These are phyloP conservation scores for Onychostoma macrolepis DNA, from an alignment of 2,113 vertebrate species.

Conservation along the genomic window DNA sequence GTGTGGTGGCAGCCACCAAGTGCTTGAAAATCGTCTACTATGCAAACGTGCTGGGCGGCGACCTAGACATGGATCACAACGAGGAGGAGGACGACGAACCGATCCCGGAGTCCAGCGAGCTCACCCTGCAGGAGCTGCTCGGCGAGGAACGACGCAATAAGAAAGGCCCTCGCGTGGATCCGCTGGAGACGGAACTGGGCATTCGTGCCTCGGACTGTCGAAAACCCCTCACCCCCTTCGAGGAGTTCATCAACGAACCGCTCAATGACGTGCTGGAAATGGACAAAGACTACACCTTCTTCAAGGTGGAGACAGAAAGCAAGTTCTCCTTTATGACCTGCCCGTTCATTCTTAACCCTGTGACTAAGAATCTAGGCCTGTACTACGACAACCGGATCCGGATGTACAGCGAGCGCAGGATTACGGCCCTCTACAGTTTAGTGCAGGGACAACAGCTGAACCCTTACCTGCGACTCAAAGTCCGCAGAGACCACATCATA, in stretches of 20 bases:
- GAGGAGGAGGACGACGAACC: slow-evolving; percentile 96
- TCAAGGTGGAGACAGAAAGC: slow-evolving; percentile 96
- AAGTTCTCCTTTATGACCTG: slow-evolving; percentile 99
- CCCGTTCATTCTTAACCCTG: slow-evolving; percentile 93
- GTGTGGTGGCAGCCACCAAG: slow-evolving; percentile 93
- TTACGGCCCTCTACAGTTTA: slow-evolving; percentile 96
- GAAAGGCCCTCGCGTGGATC: slow-evolving; percentile 91
- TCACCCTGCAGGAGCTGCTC: slow-evolving; percentile 92
- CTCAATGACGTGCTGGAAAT: slow-evolving; percentile 98
- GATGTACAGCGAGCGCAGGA: slow-evolving; percentile 98
- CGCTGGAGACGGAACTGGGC: slow-evolving; percentile 91
- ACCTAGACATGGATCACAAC: slow-evolving; percentile 88
- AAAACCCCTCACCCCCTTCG: slow-evolving; percentile 90
- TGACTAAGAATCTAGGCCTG: slow-evolving; percentile 96
- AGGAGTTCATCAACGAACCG: slow-evolving; percentile 97
- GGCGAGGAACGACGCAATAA: slow-evolving; percentile 94
- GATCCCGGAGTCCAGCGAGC: slow-evolving; percentile 86
- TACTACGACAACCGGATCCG: slow-evolving; percentile 99
- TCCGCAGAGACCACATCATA: slow-evolving; percentile 96
- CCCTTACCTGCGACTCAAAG: slow-evolving; percentile 94
- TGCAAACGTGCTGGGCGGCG: slow-evolving; percentile 91
- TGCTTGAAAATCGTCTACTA: slow-evolving; percentile 98
- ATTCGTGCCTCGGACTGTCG: slow-evolving; percentile 90
- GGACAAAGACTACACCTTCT: slow-evolving; percentile 99
- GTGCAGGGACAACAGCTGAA: slow-evolving; percentile 95